Conservation (phyloP, 2,113 vertebrate species). For the Cryptotis parvus region DNA sequence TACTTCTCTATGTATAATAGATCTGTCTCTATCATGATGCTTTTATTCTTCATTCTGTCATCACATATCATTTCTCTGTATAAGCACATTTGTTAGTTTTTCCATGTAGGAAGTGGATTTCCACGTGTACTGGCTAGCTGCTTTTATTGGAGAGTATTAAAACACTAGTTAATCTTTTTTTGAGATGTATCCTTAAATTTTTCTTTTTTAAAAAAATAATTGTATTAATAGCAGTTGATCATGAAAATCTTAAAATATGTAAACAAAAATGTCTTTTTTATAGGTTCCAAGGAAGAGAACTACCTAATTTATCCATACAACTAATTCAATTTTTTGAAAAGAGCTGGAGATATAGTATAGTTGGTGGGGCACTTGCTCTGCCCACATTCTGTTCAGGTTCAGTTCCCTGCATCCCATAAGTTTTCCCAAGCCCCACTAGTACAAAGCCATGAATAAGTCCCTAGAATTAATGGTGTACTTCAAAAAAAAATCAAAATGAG, state of each 20-base stretch:
- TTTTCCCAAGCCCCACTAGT: no score
- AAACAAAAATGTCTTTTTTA: not conserved
- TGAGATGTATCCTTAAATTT: no score
- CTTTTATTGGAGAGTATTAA: not conserved
- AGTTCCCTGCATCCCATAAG: no score
- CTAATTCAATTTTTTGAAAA: constrained; percentile 28
- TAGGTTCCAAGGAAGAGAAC: not conserved
- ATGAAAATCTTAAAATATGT: not conserved
- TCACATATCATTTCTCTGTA: not conserved
- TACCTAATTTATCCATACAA: not conserved
- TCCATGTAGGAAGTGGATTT: not conserved
- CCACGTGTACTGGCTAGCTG: not conserved
- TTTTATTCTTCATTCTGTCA: not conserved
- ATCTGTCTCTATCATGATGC: not conserved
- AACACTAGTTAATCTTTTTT: no score
- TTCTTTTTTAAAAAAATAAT: no score
- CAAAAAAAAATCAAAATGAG: no score
- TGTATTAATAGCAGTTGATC: no score
- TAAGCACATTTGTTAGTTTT: not conserved
- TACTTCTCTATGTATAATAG: not conserved
- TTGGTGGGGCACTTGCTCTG: no score
- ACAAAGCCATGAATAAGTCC: not conserved
- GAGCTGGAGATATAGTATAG: no score
- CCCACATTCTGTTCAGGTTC: no score
- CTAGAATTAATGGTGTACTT: not conserved